Conservation (phyloP, 1,140 invertebrate species). For the Drosophila simulans region DNA sequence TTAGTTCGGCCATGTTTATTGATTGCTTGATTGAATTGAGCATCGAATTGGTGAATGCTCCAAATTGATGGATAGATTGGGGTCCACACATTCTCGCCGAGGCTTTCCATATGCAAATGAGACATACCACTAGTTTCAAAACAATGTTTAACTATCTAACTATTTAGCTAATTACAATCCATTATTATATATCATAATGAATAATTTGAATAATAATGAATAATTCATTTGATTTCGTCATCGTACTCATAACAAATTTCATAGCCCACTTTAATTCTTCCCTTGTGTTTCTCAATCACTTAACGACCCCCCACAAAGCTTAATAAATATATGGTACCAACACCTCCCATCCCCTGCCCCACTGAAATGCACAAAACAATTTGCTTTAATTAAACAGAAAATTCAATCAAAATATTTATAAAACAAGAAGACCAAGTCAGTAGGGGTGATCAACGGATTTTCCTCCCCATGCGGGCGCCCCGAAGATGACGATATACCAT, state of each 20-base stretch:
- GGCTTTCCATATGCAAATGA: constrained; percentile 23
- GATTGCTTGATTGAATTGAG: constrained; percentile 79
- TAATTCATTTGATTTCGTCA: neutral
- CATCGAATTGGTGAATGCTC: constrained; percentile 48
- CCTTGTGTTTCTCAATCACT: constrained; percentile 27
- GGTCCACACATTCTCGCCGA: neutral
- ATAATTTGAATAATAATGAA: no score
- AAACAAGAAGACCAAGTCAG: constrained; percentile 55
- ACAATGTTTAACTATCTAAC: no score
- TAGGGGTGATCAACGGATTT: constrained; percentile 30
- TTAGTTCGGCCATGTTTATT: constrained; percentile 80
- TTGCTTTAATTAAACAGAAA: constrained; percentile 82
- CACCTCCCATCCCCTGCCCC: constrained; percentile 14
- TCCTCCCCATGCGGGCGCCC: constrained; percentile 70
- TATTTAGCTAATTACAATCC: no score
- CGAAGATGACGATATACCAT: constrained; percentile 54
- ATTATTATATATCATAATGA: no score
- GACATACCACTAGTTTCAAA: constrained; percentile 4
- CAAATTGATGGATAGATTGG: constrained; percentile 42
- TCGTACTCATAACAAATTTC: neutral
- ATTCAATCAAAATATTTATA: constrained; percentile 83
- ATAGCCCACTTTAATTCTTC: neutral
- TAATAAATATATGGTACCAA: neutral
- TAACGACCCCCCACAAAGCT: constrained; percentile 30
- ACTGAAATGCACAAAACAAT: constrained; percentile 73